phyloP scores from a whole-genome alignment of 1,140 invertebrate genomes.

The Geopemphigus sp. region DNA sequence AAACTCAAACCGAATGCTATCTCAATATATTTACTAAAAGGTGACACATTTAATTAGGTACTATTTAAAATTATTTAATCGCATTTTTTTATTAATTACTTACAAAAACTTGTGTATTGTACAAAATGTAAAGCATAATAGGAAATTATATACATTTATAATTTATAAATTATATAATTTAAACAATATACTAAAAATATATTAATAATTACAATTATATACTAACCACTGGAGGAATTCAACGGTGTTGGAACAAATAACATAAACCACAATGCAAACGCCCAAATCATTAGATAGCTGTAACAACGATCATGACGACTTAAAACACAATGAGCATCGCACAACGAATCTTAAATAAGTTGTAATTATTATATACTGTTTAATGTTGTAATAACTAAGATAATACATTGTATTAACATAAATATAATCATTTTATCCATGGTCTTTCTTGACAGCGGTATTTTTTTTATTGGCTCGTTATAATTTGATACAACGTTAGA shows the following conservation, averaged over 20 bases:
- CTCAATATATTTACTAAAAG: no score
- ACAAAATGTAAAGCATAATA: neutral
- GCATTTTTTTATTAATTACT: neutral
- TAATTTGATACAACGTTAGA: no score
- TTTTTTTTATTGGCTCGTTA: neutral
- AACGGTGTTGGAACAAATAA: neutral
- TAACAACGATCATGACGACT: slow-evolving; percentile 26
- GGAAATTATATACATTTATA: no score
- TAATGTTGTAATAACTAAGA: neutral
- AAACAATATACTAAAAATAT: neutral
- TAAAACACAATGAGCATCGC: slow-evolving; percentile 7
- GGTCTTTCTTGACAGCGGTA: neutral
- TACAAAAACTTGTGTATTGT: neutral
- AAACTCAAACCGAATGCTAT: no score
- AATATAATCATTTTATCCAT: neutral
- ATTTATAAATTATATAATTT: neutral
- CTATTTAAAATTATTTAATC: neutral
- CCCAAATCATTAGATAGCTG: slow-evolving; percentile 37
- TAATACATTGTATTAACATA: neutral
- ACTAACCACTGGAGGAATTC: neutral
- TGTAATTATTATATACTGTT: neutral
- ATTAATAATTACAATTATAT: neutral
- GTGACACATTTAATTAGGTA: no score
- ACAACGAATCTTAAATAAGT: neutral
- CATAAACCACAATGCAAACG: slow-evolving; percentile 26